Evolutionary conservation across 2,888 invertebrate species (phyloP).

Genomic region (Antheraea assamensis): DNA sequence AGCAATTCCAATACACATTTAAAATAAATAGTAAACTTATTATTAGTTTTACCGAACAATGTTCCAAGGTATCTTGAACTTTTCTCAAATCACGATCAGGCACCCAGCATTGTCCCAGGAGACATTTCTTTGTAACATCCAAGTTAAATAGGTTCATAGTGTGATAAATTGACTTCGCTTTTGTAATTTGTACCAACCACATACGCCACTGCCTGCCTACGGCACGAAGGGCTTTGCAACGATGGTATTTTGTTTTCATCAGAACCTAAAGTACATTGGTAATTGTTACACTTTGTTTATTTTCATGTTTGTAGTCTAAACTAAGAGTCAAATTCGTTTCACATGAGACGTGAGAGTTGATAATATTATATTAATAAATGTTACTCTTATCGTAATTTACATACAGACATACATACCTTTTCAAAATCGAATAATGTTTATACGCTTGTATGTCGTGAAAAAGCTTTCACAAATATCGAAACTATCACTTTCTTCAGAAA

Average conservation of each 20-base stretch:
- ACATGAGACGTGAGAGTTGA: not conserved
- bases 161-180: conserved; percentile 94
- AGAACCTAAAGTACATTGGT: conserved; percentile 82
- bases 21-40: not conserved
- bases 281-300: not conserved
- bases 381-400: not conserved
- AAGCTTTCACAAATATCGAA: not conserved
- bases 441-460: not conserved
- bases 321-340: not conserved
- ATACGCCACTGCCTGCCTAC: conserved; percentile 90
- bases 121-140: conserved; percentile 91
- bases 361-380: not conserved
- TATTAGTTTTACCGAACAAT: conserved; percentile 47
- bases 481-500: not conserved
- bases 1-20: not conserved
- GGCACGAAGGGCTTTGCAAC: conserved; percentile 90
- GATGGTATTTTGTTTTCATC: conserved; percentile 91
- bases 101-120: conserved; percentile 92
- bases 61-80: conserved; percentile 75
- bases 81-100: conserved; percentile 84
- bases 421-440: not conserved
- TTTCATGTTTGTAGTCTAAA: not conserved
- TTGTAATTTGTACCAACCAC: conserved; percentile 92
- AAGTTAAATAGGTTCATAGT: conserved; percentile 91
- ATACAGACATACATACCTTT: not conserved